Base-by-base conservation (phyloP, 2,113 vertebrate species). In the Grammomys surdaster region DNA sequence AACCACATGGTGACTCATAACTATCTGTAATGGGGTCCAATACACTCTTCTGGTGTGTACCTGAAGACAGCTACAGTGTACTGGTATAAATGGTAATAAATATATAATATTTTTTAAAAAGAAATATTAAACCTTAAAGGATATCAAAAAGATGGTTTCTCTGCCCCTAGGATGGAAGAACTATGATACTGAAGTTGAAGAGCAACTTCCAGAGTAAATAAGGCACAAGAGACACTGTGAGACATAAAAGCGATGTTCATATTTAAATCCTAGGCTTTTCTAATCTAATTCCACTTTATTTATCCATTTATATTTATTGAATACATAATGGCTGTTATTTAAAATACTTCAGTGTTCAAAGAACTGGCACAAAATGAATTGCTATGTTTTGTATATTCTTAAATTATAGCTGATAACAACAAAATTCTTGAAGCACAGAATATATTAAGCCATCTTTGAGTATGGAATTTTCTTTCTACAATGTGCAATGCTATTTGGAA, bases 381-480 rank as follows among this genome's bases (percentile, higher is more conserved):
- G 17, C 7, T 88, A 43, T 82, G 20, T 88, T 91, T 90, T 77
- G 13, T 22, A 40, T 16, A 90, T 86, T 77, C 36, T 82, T 63
- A 94, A 85, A 77, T 84, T 76, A 48, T 75, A 58, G 73, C 1
- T 56, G 13, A 77, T 46, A 54, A 93, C 72, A 81, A 95, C 26
- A 78, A 88, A 94, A 26, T 16, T 73, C 26, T 82, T 82, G 22
- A 81, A 82, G 60, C 11, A 87, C 1, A 76, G 60, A 28, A 90
- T 51, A 90, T 97, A 89, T 48, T 73, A 87, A 91, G 96, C 73
- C 65, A 16, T 60, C 36, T 96, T 95, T 46, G 2, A 93, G 13
- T 51, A 46, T 16, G n/a, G 84, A 87, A 78, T 51, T 93, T 92
- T 85, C 22, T 93, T 91, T 69, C 48, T 94, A 56, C 46, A 91